These are phyloP conservation scores for Zaprionus gabonicus DNA, from an alignment of 1,140 invertebrate genomes.

Conservation along the genomic window DNA sequence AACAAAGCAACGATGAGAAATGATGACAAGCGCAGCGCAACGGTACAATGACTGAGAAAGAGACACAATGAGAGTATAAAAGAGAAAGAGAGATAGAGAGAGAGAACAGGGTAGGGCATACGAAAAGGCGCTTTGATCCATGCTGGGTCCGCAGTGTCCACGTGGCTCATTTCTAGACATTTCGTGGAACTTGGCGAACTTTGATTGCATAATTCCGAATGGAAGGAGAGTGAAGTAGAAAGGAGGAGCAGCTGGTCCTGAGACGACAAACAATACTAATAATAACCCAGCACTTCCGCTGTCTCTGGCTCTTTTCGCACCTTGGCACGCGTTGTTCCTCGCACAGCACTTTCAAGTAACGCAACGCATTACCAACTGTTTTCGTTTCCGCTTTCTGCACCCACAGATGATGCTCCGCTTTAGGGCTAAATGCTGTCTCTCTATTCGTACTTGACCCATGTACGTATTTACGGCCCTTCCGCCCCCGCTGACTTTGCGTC, in stretches of 20 bases:
- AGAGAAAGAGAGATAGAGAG: conserved; percentile 4
- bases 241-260: conserved; percentile 25
- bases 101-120: conserved; percentile 28
- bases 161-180: conserved; percentile 9
- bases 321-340: conserved; percentile 69
- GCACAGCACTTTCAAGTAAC: conserved; percentile 36
- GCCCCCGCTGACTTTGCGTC: conserved; percentile 61
- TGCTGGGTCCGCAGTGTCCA: conserved; percentile 29
- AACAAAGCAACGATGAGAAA: conserved; percentile 74
- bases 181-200: conserved; percentile 40
- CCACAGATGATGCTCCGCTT: conserved; percentile 34
- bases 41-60: conserved; percentile 49
- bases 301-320: conserved; percentile 42
- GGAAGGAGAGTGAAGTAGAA: neutral
- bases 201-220: conserved; percentile 65
- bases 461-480: conserved; percentile 3
- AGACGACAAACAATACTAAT: neutral
- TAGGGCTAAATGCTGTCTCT: conserved; percentile 32
- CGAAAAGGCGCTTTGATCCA: conserved; percentile 31
- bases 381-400: conserved; percentile 41
- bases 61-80: conserved; percentile 12
- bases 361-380: conserved; percentile 50
- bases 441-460: conserved; percentile 68
- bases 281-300: conserved; percentile 52
- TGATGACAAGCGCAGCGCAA: conserved; percentile 67